Base-by-base conservation (phyloP, 2,113 vertebrate genomes). In the Melanocharis versteri region DNA sequence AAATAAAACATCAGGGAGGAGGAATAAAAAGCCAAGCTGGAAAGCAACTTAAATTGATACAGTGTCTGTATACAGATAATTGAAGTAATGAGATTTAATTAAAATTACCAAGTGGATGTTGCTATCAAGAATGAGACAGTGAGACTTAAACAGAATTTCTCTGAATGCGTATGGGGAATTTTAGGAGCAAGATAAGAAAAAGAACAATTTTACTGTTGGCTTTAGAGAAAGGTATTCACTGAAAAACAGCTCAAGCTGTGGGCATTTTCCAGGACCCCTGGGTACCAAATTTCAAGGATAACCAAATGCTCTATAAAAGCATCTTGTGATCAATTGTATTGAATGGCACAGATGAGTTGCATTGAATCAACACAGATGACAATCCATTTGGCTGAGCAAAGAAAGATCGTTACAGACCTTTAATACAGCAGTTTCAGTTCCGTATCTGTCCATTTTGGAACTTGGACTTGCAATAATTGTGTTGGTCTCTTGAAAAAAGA, bases 21-120 rank as follows among this genome's bases (percentile, higher is more conserved):
- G 23, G 17, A 0, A 30, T 45, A 75, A 66, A 80, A 33, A 19
- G 3, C 7, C 13, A 64, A 42, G 7, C 56, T 83, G 57, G 64
- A 83, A 94, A 87, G 57, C 69, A 89, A 82, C 76, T 83, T 86
- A 70, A 85, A 87, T 91, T 85, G 76, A 78, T 94, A 42, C 3
- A 50, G 40, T 47, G 80, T 91, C 81, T 93, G 44, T 68, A 54
- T 88, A 68, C 71, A 91, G 83, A 76, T 96, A 95, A 95, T 79
- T 96, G 93, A 97, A 97, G 81, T 53, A 23, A 50, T 82, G 69
- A 93, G 93, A 82, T 93, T 91, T 95, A 95, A 93, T 96, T 96
- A 94, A 94, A 95, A 84, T 90, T 45, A 40, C 85, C 69, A 72
- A 90, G 87, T 96, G 69, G 53, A 69, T 94, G 60, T 77, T 93